phyloP scores from a whole-genome alignment of 1,140 invertebrate species.

The Apolygus lucorum region DNA sequence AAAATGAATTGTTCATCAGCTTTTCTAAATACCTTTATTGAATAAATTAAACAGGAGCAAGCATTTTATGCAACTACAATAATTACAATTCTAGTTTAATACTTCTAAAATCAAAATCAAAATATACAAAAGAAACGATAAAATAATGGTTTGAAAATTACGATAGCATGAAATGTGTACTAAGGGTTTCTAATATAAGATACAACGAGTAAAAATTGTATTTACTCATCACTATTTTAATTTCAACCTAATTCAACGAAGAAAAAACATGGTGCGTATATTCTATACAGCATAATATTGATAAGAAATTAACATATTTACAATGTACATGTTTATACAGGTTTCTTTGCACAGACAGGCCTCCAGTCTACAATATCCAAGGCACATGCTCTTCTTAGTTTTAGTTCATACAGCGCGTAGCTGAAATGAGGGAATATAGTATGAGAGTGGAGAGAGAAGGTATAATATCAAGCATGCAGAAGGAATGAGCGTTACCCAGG shows the following conservation, averaged over 20 bases:
- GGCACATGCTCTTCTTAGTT: not conserved
- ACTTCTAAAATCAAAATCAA: not conserved
- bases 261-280: not conserved
- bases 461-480: too few relatives aligned
- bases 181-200: not conserved
- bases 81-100: not conserved
- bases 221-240: not conserved
- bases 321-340: conserved; percentile 12
- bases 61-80: not conserved
- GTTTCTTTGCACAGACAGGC: not conserved
- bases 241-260: too few relatives aligned
- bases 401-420: not conserved
- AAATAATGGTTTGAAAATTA: not conserved
- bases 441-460: too few relatives aligned
- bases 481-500: too few relatives aligned
- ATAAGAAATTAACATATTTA: not conserved
- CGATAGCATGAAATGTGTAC: not conserved
- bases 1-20: not conserved
- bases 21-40: not conserved
- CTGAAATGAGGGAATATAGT: not conserved
- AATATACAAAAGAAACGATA: not conserved
- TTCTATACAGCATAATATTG: not conserved
- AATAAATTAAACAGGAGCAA: not conserved
- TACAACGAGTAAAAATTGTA: not conserved
- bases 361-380: not conserved